Conservation (phyloP, 2,888 invertebrate species). For the Himalopsyche japonica region DNA sequence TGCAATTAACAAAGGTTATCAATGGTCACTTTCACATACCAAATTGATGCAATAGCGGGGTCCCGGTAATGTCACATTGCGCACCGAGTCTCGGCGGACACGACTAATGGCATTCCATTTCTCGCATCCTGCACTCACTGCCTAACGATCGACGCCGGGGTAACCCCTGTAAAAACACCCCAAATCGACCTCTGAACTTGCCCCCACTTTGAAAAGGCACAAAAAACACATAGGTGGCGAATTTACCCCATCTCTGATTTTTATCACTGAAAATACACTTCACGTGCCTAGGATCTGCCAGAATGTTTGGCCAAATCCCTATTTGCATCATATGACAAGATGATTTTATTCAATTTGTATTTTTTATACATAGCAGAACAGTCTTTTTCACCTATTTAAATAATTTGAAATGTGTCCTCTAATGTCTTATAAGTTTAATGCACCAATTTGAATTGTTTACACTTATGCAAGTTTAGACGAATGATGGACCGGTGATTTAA, state of each 20-base stretch:
- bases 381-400: too few relatives aligned
- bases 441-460: too few relatives aligned
- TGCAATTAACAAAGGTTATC: neutral
- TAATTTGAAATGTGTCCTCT: too few relatives aligned
- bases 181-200: conserved; percentile 18
- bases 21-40: neutral
- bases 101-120: conserved; percentile 39
- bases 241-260: neutral
- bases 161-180: neutral
- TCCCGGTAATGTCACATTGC: neutral
- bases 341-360: too few relatives aligned
- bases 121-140: conserved; percentile 36
- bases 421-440: too few relatives aligned
- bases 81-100: neutral
- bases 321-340: too few relatives aligned
- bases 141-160: conserved; percentile 10
- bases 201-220: neutral
- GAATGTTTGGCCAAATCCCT: too few relatives aligned
- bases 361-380: too few relatives aligned
- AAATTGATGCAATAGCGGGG: neutral
- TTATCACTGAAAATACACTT: neutral
- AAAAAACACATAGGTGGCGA: neutral
- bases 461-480: too few relatives aligned
- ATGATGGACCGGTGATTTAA: too few relatives aligned
- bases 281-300: too few relatives aligned